Percentiles rank a stretch among this genome's conserved stretches.
Conservation (phyloP, 2,888 invertebrate genomes). For the Cryptocephalus primarius region DNA sequence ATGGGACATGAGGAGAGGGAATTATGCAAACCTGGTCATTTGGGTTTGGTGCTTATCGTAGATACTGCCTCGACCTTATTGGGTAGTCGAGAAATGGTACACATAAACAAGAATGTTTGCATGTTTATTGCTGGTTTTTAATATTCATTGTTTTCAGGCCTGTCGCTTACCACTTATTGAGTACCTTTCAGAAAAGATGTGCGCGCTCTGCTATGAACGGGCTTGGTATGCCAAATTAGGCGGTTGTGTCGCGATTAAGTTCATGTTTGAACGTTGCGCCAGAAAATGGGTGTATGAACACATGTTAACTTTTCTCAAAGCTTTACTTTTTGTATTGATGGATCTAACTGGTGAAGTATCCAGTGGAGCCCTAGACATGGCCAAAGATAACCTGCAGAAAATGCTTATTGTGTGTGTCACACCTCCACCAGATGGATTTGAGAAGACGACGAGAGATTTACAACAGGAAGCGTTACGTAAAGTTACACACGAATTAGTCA, state of each 20-base stretch:
- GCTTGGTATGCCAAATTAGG: slow-evolving; percentile 98
- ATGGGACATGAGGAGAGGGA: slow-evolving; percentile 98
- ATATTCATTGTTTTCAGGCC: slow-evolving; percentile 42
- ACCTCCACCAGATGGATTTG: slow-evolving; percentile 40
- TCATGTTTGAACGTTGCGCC: slow-evolving; percentile 81
- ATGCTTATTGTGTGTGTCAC: slow-evolving; percentile 75
- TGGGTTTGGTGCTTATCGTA: slow-evolving; percentile 78
- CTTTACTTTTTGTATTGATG: slow-evolving; percentile 88
- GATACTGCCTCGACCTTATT: slow-evolving; percentile 83
- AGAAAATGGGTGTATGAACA: slow-evolving; percentile 81
- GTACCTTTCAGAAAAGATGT: slow-evolving; percentile 89
- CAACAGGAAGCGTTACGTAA: slow-evolving; percentile 80
- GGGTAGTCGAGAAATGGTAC: slow-evolving; percentile 28
- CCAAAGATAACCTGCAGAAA: slow-evolving; percentile 80
- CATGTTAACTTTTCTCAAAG: slow-evolving; percentile 75
- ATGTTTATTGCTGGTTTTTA: too few species aligned
- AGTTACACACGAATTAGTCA: slow-evolving; percentile 82
- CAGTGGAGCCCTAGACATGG: slow-evolving; percentile 92
- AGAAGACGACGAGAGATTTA: slow-evolving; percentile 43
- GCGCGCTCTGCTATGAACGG: slow-evolving; percentile 87
- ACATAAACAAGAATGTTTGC: too few species aligned
- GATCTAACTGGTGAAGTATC: slow-evolving; percentile 93
- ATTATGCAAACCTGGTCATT: slow-evolving; percentile 83
- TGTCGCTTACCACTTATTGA: slow-evolving; percentile 88
- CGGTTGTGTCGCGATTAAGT: slow-evolving; percentile 86